Evolutionary conservation across 2,113 vertebrate genomes (phyloP), one percentile per base, ranked within the genome.

Genomic region (Odontophorus gujanensis): DNA sequence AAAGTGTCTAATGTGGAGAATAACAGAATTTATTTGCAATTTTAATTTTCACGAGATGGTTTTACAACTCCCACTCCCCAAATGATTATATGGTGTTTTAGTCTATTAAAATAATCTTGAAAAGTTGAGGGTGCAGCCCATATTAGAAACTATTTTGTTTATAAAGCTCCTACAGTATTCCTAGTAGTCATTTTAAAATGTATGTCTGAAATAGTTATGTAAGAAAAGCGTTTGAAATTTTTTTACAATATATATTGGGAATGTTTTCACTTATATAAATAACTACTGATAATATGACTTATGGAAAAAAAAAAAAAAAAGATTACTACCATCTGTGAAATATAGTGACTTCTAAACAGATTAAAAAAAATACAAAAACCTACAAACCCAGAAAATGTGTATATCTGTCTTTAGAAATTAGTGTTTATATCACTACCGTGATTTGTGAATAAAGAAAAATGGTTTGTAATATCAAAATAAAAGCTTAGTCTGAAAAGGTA

Each of bases 401-500:
- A 98, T 98, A 98, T 98, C 98, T 98, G 98, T 98, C 98, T 98
- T 98, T 98, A 98, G 98, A 98, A 98, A 98, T 98, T 98, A 98
- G 98, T 98, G 98, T 98, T 98, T 98, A 98, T 98, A 98, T 98
- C 98, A 98, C 98, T 97, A 96, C 97, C 97, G 97, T 98, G 98
- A 98, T 98, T 98, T 98, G 98, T 98, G 98, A 98, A 98, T 98
- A 98, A 98, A 97, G 97, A 98, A 97, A 98, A 98, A 97, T 98
- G 98, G 98, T 98, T 98, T 98, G 98, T 98, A 98, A 98, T 98
- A 98, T 98, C 97, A 98, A 98, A 98, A 98, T 98, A 98, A 98
- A 98, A 98, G 97, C 96, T 98, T 98, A 98, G 98, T 98, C 98
- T 98, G 97, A 97, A 98, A 98, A 97, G 97, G 97, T 98, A 95